phyloP scores from a whole-genome alignment of 2,888 invertebrate species.

The Blastobasis adustella region DNA sequence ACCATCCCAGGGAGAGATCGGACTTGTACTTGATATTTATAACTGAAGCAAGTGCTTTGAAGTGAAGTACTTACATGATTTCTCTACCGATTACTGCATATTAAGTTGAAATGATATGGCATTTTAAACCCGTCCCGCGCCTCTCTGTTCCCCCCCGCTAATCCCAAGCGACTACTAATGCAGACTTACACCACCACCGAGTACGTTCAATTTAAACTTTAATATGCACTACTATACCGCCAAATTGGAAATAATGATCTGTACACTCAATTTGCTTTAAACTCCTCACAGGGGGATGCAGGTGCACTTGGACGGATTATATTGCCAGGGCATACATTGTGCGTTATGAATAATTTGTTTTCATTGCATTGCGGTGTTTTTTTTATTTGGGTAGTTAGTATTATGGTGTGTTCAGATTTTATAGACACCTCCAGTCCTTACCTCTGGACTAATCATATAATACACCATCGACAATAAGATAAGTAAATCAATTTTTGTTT shows the following conservation, averaged over 20 bases:
- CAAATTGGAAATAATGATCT: constrained; percentile 68
- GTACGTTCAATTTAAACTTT: constrained; percentile 71
- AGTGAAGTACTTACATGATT: no score
- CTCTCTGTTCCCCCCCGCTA: constrained; percentile 17
- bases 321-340: background rate
- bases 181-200: constrained; percentile 65
- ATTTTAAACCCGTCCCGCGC: constrained; percentile 1
- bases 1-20: no score
- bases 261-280: constrained; percentile 24
- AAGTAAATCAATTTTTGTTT: no score
- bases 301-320: constrained; percentile 2
- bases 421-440: background rate
- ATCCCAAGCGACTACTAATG: constrained; percentile 56
- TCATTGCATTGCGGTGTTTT: no score
- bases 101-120: no score
- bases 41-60: no score
- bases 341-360: no score
- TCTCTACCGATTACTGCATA: no score
- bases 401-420: no score
- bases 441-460: background rate
- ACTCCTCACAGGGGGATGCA: constrained; percentile 5
- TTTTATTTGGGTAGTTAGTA: no score
- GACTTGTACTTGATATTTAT: no score
- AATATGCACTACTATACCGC: constrained; percentile 57
- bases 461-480: no score